Conservation (phyloP, 2,888 invertebrate genomes). For the Pimpla rufipes region DNA sequence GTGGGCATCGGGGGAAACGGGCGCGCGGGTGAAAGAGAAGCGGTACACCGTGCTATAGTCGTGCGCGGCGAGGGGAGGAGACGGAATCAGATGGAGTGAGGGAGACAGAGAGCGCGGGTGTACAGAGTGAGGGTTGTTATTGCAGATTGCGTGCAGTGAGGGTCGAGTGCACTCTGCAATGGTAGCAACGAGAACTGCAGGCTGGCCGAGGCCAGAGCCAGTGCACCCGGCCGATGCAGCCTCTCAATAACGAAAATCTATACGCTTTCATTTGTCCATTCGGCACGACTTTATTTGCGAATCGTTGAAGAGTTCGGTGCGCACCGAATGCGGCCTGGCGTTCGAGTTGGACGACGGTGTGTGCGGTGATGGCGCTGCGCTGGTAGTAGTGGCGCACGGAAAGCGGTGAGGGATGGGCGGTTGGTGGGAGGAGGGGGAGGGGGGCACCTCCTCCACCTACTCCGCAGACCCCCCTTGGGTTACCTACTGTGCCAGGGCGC, state of each 20-base stretch:
- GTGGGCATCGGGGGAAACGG: slow-evolving; percentile 55
- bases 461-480: slow-evolving; percentile 54
- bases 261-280: slow-evolving; percentile 82
- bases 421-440: slow-evolving; percentile 42
- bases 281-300: slow-evolving; percentile 81
- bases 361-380: slow-evolving; percentile 46
- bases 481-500: slow-evolving; percentile 68
- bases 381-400: slow-evolving; percentile 43
- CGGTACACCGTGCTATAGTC: slow-evolving; percentile 20
- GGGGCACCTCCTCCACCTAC: slow-evolving; percentile 31
- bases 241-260: slow-evolving; percentile 83
- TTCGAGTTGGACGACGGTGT: slow-evolving; percentile 43
- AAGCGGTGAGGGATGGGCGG: slow-evolving; percentile 44
- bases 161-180: slow-evolving; percentile 80
- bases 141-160: slow-evolving; percentile 82
- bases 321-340: slow-evolving; percentile 69
- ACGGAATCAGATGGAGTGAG: slow-evolving; percentile 43
- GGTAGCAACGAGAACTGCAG: slow-evolving; percentile 74
- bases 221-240: slow-evolving; percentile 75
- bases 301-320: slow-evolving; percentile 75
- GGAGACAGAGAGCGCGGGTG: slow-evolving; percentile 56
- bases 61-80: slow-evolving; percentile 64
- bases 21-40: slow-evolving; percentile 60
- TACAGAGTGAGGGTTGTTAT: slow-evolving; percentile 82
- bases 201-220: slow-evolving; percentile 72